These are phyloP conservation scores for Fistularia tabacaria DNA, from an alignment of 2,797 vertebrate species.

Conservation along the genomic window DNA sequence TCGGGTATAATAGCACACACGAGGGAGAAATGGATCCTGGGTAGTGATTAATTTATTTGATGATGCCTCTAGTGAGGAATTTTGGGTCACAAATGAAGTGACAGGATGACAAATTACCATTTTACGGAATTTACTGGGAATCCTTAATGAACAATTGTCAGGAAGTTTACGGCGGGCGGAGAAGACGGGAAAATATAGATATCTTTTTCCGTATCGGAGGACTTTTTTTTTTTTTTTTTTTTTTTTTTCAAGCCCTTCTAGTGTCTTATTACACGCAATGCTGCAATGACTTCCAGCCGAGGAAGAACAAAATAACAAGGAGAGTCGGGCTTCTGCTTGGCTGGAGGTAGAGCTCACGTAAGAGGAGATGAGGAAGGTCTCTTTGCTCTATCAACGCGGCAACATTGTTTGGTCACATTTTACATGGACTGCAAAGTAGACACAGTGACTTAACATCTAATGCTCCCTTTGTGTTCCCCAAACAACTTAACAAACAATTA, in stretches of 20 bases:
- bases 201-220: conserved; percentile 86
- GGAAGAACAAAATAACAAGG: conserved; percentile 83
- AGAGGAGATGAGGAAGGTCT: too few species aligned
- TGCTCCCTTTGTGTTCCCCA: conserved; percentile 14
- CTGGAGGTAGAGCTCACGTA: conserved; percentile 69
- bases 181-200: conserved; percentile 91
- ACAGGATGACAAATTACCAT: conserved; percentile 99
- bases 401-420: neutral
- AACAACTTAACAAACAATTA: conserved; percentile 27
- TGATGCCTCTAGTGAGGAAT: conserved; percentile 99
- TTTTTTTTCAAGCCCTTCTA: too few species aligned
- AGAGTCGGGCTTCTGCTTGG: conserved; percentile 83
- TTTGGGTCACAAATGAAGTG: conserved; percentile 99
- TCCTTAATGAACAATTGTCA: conserved; percentile 99
- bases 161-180: conserved; percentile 96
- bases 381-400: too few species aligned
- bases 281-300: conserved; percentile 81
- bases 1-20: conserved; percentile 93
- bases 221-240: conserved; percentile 83
- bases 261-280: conserved; percentile 83
- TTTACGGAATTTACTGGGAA: conserved; percentile 99
- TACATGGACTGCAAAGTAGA: neutral
- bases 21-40: conserved; percentile 99
- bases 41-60: conserved; percentile 99
- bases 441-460: conserved; percentile 11